Conservation (phyloP, 2,888 invertebrate genomes). For the Lacanobia oleracea region DNA sequence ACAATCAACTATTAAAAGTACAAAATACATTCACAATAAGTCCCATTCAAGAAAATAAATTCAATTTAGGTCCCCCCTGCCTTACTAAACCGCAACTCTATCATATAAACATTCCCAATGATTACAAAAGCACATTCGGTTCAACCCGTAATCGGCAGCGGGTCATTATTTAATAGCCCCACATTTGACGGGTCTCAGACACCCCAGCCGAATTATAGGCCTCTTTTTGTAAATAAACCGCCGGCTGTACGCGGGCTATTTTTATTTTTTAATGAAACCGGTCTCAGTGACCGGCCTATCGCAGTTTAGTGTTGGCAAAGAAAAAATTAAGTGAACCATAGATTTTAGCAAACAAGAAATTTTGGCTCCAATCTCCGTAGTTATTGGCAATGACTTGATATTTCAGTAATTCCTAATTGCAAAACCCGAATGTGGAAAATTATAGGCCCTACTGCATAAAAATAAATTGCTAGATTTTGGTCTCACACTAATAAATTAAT, state of each 20-base stretch:
- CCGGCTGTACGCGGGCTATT: slow-evolving; percentile 66
- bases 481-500: not conserved
- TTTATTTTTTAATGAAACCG: slow-evolving; percentile 59
- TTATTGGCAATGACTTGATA: slow-evolving; percentile 58
- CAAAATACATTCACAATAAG: slow-evolving; percentile 1
- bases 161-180: slow-evolving; percentile 87
- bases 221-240: slow-evolving; percentile 88
- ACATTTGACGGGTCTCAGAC: slow-evolving; percentile 76
- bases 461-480: not conserved
- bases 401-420: slow-evolving; percentile 6
- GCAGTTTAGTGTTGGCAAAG: slow-evolving; percentile 53
- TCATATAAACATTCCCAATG: slow-evolving; percentile 53
- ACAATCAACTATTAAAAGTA: not conserved
- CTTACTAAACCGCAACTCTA: slow-evolving; percentile 52
- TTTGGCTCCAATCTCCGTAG: not conserved
- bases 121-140: slow-evolving; percentile 49
- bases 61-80: slow-evolving; percentile 33
- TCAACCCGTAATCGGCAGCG: slow-evolving; percentile 72
- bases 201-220: slow-evolving; percentile 84
- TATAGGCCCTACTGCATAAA: not conserved
- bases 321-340: slow-evolving; percentile 16
- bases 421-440: not conserved
- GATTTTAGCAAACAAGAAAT: slow-evolving; percentile 20
- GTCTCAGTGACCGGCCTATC: slow-evolving; percentile 32
- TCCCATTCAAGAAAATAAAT: slow-evolving; percentile 45